phyloP scores from a whole-genome alignment of 2,888 invertebrate species.

The Tipula lateralis region DNA sequence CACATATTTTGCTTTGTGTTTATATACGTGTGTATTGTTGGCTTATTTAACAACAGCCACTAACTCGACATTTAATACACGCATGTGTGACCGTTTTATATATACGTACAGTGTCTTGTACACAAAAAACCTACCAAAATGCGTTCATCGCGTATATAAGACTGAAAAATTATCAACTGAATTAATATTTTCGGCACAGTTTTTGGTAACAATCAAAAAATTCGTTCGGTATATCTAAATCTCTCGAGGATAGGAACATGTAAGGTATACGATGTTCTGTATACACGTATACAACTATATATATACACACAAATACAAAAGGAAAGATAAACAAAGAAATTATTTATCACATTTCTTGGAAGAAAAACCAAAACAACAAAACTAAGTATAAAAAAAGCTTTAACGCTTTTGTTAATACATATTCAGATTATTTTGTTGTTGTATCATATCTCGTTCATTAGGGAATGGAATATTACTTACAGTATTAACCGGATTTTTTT shows the following conservation, averaged over 20 bases:
- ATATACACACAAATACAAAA: background rate
- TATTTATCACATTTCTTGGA: background rate
- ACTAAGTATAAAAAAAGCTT: background rate
- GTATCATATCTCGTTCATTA: background rate
- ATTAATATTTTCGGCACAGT: background rate
- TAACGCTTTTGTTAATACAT: conserved; percentile 14
- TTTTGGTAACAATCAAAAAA: background rate
- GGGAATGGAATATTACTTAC: background rate
- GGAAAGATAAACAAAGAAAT: background rate
- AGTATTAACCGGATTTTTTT: background rate
- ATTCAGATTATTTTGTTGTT: background rate
- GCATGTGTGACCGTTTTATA: too few species aligned
- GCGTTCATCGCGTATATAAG: too few species aligned
- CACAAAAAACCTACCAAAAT: too few species aligned
- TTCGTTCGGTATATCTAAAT: background rate
- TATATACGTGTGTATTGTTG: background rate
- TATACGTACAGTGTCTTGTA: too few species aligned
- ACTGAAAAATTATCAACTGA: conserved; percentile 19
- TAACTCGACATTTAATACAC: too few species aligned
- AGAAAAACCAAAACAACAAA: background rate
- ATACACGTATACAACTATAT: background rate
- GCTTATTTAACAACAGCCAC: too few species aligned
- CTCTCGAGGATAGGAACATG: background rate
- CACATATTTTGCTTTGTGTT: background rate
- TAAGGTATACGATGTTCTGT: background rate